A percentile compares a stretch with the other conserved stretches of the same genome.
Evolutionary conservation across 2,797 vertebrate genomes (phyloP).

Genomic region (Phyllotis vaccarum): DNA sequence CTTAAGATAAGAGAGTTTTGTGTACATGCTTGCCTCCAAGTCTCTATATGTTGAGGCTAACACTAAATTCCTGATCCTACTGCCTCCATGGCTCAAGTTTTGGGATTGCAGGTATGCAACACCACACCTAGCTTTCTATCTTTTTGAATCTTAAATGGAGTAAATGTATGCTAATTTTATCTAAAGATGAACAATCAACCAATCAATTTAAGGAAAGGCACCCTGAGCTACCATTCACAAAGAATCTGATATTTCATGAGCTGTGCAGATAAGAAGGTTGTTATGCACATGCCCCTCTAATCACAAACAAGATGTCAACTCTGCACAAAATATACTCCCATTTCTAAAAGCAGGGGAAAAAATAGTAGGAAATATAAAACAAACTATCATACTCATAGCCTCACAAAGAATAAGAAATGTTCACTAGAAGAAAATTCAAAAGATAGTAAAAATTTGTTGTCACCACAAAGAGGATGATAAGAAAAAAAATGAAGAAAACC

Average conservation of each 20-base stretch:
- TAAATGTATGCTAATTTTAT: conserved; percentile 19
- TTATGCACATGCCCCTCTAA: background rate
- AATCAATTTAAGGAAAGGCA: conserved; percentile 19
- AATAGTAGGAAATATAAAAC: conserved; percentile 29
- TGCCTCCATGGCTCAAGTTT: background rate
- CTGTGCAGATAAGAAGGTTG: conserved; percentile 30
- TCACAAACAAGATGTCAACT: conserved; percentile 61
- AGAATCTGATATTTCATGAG: conserved; percentile 49
- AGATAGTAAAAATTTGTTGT: conserved; percentile 38
- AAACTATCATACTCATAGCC: background rate
- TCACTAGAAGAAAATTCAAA: conserved; percentile 64
- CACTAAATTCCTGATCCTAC: background rate
- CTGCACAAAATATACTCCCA: conserved; percentile 52
- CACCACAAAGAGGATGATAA: background rate
- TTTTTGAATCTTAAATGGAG: conserved; percentile 43
- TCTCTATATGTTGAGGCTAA: background rate
- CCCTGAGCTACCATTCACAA: conserved; percentile 10
- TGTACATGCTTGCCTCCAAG: background rate
- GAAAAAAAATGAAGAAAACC: conserved; percentile 49
- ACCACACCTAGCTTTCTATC: background rate
- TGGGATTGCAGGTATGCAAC: background rate
- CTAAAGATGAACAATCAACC: conserved; percentile 53
- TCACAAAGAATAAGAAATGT: conserved; percentile 38
- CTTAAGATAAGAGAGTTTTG: background rate
- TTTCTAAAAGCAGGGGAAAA: background rate